Percentiles rank a stretch among this genome's conserved stretches.
phyloP scores from a whole-genome alignment of 2,797 vertebrate genomes.

The Lateolabrax maculatus region DNA sequence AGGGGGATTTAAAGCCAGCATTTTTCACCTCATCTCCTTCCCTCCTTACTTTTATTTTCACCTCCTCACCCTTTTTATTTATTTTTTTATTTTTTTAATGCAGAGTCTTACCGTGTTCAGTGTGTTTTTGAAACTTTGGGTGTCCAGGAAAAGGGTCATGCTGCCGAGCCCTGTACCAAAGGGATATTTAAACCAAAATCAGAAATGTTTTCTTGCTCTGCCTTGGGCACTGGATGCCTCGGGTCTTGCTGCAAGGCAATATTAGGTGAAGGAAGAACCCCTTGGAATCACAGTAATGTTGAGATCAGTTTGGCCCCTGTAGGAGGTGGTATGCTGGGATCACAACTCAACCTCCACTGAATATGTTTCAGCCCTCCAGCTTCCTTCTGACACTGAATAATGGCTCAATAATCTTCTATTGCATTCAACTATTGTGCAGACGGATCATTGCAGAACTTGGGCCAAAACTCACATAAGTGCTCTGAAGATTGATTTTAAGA shows the following conservation, averaged over 20 bases:
- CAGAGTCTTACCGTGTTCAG: not conserved
- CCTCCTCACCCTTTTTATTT: constrained; percentile 3
- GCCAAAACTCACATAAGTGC: not conserved
- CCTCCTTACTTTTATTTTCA: not conserved
- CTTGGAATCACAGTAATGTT: constrained; percentile 33
- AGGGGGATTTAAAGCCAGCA: constrained; percentile 34
- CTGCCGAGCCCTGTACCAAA: constrained; percentile 6
- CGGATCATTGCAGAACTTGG: constrained; percentile 13
- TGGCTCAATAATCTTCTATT: constrained; percentile 28
- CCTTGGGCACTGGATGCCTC: constrained; percentile 35
- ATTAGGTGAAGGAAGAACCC: constrained; percentile 37
- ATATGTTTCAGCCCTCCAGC: constrained; percentile 38
- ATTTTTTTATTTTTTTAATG: not conserved
- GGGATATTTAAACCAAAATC: constrained; percentile 33
- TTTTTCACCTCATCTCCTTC: constrained; percentile 29
- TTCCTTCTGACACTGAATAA: constrained; percentile 26
- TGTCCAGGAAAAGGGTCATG: constrained; percentile 16
- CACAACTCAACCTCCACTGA: constrained; percentile 30
- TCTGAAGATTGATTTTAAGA: constrained; percentile 21
- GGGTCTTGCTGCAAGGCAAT: constrained; percentile 51
- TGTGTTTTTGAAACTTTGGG: constrained; percentile 22
- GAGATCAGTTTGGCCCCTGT: constrained; percentile 37
- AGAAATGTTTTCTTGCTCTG: constrained; percentile 14
- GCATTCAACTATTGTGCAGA: constrained; percentile 12
- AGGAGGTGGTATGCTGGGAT: constrained; percentile 29